Evolutionary conservation across 2,113 vertebrate genomes (phyloP).

Genomic region (Callorhinus ursinus): DNA sequence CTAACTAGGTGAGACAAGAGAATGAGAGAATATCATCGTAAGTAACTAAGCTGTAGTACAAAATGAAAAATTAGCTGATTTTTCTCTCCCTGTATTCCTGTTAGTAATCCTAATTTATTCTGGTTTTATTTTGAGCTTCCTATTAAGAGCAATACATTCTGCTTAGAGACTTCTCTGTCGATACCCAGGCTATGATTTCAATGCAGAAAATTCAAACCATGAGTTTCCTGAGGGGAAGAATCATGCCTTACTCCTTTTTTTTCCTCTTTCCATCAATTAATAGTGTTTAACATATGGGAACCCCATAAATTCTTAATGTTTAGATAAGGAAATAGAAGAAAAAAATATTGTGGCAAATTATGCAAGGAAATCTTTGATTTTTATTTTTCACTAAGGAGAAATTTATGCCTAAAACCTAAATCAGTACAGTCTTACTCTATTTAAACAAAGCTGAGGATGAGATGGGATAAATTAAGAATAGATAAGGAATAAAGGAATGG

Average conservation of each 20-base stretch:
- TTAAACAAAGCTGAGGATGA: constrained; percentile 32
- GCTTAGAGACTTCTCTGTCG: background rate
- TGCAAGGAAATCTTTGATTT: background rate
- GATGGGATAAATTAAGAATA: background rate
- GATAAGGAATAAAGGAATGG: background rate
- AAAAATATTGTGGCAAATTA: background rate
- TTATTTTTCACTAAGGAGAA: background rate
- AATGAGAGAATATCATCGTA: background rate
- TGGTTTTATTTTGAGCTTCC: constrained; percentile 14
- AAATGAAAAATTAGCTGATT: background rate
- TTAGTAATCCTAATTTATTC: background rate
- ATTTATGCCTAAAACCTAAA: background rate
- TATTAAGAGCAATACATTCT: background rate
- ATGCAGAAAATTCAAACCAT: background rate
- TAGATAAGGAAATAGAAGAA: constrained; percentile 25
- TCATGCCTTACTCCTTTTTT: background rate
- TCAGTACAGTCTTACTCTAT: background rate
- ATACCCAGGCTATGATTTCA: constrained; percentile 4
- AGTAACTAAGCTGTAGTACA: background rate
- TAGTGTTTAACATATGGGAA: background rate
- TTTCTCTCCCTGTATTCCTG: background rate
- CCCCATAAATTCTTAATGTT: constrained; percentile 25
- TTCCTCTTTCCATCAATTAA: constrained; percentile 24
- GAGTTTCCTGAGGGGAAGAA: background rate
- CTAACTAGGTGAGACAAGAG: background rate